A percentile compares a stretch with the other conserved stretches of the same genome.
Conservation (phyloP, 2,888 invertebrate species). For the Pristionchus arcanus region DNA sequence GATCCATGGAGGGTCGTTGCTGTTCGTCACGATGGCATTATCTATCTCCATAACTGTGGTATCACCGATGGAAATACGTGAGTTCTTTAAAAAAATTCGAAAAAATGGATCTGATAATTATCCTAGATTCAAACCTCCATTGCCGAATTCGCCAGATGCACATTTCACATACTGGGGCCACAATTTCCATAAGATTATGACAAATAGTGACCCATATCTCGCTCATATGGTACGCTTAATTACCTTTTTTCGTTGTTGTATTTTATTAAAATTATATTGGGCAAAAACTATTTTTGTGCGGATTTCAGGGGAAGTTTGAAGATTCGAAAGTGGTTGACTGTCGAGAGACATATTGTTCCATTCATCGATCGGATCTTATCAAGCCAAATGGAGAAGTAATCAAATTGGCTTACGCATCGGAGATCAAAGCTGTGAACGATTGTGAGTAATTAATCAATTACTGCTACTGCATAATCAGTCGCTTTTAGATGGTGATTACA, state of each 20-base stretch:
- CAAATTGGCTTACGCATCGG: constrained; percentile 58
- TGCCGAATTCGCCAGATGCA: background rate
- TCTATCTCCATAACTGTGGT: background rate
- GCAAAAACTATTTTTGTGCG: no score
- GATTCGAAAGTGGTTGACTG: background rate
- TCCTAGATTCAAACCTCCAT: background rate
- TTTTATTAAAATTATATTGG: background rate
- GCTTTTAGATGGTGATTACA: background rate
- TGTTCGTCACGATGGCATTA: constrained; percentile 82
- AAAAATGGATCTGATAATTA: no score
- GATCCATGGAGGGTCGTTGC: constrained; percentile 86
- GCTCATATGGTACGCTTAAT: background rate
- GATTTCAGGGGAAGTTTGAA: background rate
- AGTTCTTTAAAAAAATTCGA: background rate
- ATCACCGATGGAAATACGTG: background rate
- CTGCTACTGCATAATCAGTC: background rate
- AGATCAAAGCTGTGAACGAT: constrained; percentile 65
- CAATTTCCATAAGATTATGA: background rate
- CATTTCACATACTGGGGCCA: constrained; percentile 10
- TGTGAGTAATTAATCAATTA: constrained; percentile 38
- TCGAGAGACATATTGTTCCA: background rate
- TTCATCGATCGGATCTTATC: constrained; percentile 16
- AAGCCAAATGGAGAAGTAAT: background rate
- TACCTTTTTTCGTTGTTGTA: background rate
- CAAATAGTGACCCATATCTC: background rate